phyloP scores from a whole-genome alignment of 2,888 invertebrate species.

The Brenthis daphne region DNA sequence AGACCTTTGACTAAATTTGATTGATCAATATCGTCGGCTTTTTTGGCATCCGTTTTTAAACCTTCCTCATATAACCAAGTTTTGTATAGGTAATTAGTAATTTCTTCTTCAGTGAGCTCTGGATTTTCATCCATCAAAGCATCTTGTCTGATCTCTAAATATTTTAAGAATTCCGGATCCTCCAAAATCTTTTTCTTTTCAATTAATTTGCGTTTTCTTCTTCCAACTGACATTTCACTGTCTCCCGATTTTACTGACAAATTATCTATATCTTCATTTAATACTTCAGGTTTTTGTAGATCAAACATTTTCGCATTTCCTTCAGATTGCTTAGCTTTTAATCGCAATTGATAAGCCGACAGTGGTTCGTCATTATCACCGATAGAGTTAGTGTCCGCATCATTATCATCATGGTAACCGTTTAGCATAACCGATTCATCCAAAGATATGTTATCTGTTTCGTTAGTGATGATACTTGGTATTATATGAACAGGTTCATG shows the following conservation, averaged over 20 bases:
- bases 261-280: constrained; percentile 41
- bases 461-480: neutral
- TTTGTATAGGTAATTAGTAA: constrained; percentile 73
- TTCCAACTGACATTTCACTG: constrained; percentile 50
- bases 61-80: constrained; percentile 71
- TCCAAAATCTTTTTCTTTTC: constrained; percentile 47
- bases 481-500: neutral
- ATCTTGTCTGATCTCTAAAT: constrained; percentile 75
- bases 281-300: constrained; percentile 15
- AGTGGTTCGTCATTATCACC: constrained; percentile 18
- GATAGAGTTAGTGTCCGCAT: constrained; percentile 11
- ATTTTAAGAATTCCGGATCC: constrained; percentile 75
- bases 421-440: neutral
- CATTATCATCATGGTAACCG: neutral
- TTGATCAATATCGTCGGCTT: constrained; percentile 58
- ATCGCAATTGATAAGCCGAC: constrained; percentile 2
- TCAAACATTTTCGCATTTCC: constrained; percentile 11
- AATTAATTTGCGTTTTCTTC: constrained; percentile 44
- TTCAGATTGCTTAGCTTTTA: constrained; percentile 22
- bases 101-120: constrained; percentile 71
- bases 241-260: constrained; percentile 48
- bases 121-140: constrained; percentile 77
- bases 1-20: constrained; percentile 64
- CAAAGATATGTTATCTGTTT: constrained; percentile 11
- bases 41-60: constrained; percentile 49